Percentiles rank a stretch among this genome's conserved stretches.
Conservation (phyloP, 2,113 vertebrate genomes). For the Stomatorhinus ivindoensis region DNA sequence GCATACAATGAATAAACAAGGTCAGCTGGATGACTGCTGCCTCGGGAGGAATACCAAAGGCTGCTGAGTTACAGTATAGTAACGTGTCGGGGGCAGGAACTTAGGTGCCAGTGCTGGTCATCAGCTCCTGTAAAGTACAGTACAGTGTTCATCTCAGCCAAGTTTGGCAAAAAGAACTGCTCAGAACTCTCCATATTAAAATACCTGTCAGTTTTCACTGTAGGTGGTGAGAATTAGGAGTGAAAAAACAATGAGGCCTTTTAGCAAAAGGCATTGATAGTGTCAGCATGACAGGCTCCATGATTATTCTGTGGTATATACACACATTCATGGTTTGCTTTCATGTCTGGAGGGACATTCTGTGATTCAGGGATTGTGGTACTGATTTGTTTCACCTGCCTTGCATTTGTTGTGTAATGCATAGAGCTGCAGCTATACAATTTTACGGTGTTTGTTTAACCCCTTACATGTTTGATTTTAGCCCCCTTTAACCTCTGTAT, state of each 20-base stretch:
- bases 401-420: background rate
- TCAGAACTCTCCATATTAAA: background rate
- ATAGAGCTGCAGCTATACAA: background rate
- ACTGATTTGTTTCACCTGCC: background rate
- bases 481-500: background rate
- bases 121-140: background rate
- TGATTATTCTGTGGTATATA: background rate
- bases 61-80: background rate
- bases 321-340: background rate
- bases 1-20: background rate
- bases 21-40: background rate
- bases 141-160: background rate
- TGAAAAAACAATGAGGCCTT: background rate
- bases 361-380: background rate
- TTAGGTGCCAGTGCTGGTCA: background rate
- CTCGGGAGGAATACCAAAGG: background rate
- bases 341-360: background rate
- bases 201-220: background rate
- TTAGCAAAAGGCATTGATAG: background rate
- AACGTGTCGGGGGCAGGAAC: background rate
- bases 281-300: background rate
- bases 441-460: background rate
- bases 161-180: background rate
- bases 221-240: background rate
- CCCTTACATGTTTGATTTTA: background rate